These are phyloP conservation scores for Callipepla californica DNA, from an alignment of 2,113 vertebrate species.

Conservation along the genomic window DNA sequence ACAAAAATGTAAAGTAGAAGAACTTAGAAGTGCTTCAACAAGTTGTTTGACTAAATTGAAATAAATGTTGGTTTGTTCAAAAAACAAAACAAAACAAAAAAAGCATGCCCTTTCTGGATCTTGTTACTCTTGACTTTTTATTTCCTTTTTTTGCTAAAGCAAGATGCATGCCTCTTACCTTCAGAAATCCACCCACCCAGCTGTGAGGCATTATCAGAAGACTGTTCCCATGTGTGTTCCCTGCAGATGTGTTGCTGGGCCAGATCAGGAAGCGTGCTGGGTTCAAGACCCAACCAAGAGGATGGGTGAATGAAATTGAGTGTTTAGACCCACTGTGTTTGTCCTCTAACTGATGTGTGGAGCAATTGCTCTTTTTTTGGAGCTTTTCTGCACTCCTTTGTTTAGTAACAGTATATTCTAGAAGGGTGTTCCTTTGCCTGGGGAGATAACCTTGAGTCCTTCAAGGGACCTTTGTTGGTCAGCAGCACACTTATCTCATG, in stretches of 20 bases:
- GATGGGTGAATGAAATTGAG: neutral
- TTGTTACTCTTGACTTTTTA: conserved; percentile 60
- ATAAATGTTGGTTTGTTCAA: conserved; percentile 68
- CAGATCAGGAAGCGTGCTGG: neutral
- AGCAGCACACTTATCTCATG: neutral
- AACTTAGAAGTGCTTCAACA: conserved; percentile 42
- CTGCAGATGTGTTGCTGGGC: neutral
- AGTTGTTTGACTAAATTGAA: conserved; percentile 55
- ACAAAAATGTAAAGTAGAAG: conserved; percentile 65
- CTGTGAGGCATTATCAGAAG: neutral
- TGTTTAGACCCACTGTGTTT: rapidly evolving
- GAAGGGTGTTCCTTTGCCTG: neutral
- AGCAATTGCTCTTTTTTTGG: neutral
- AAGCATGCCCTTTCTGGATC: conserved; percentile 53
- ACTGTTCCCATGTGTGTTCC: rapidly evolving
- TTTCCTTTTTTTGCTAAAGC: conserved; percentile 38
- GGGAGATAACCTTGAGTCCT: no score
- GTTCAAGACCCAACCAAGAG: neutral
- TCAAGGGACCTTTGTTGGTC: no score
- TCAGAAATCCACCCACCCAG: neutral
- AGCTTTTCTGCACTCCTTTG: neutral
- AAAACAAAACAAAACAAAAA: neutral
- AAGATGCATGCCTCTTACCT: neutral
- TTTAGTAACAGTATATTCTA: neutral
- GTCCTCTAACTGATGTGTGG: neutral